Conservation (phyloP, 2,888 invertebrate species). For the Pheosia tremula region DNA sequence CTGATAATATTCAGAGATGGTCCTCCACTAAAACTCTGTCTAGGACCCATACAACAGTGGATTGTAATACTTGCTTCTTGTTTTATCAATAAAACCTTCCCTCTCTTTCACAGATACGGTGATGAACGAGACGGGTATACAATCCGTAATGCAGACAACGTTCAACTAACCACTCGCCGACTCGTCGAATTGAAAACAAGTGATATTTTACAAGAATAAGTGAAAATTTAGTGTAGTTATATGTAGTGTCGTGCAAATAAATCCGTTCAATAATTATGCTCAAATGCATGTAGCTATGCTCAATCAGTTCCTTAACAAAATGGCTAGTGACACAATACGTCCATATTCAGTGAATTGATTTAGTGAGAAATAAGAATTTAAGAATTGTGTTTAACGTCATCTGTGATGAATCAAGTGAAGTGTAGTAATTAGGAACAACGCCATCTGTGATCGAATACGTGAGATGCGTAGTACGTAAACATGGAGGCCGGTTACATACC, state of each 20-base stretch:
- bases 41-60: too few relatives aligned
- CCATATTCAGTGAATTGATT: constrained; percentile 63
- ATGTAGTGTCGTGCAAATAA: constrained; percentile 8
- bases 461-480: constrained; percentile 54
- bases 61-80: constrained; percentile 6
- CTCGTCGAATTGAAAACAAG: constrained; percentile 29
- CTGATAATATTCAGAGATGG: too few relatives aligned
- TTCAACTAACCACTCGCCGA: constrained; percentile 32
- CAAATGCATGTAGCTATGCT: constrained; percentile 41
- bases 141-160: constrained; percentile 36
- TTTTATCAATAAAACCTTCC: constrained; percentile 58
- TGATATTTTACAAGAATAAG: background rate
- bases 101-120: constrained; percentile 65
- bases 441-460: constrained; percentile 57
- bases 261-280: constrained; percentile 47
- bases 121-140: constrained; percentile 40
- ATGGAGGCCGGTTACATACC: constrained; percentile 82
- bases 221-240: background rate
- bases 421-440: constrained; percentile 35
- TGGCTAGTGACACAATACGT: constrained; percentile 61
- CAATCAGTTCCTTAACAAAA: constrained; percentile 62
- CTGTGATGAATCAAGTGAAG: constrained; percentile 21
- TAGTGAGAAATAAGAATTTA: constrained; percentile 18
- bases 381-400: constrained; percentile 31
- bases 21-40: too few relatives aligned